Conservation (phyloP, 1,140 invertebrate genomes). For the Charaxes varanes region DNA sequence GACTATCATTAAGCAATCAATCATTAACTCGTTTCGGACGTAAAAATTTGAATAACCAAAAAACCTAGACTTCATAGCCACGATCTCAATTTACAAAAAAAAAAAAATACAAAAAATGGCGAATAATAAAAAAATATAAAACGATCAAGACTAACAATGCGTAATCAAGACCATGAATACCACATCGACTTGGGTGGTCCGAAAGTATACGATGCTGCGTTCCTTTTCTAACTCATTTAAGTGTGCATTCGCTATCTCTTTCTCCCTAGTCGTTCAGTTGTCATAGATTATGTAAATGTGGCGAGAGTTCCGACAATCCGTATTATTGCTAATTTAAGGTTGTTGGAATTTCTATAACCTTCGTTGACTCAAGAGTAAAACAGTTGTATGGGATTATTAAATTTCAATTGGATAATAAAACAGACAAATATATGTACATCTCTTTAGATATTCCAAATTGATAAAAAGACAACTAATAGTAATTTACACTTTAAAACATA, state of each 20-base stretch:
- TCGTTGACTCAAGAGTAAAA: constrained; percentile 4
- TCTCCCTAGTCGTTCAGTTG: neutral
- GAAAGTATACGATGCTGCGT: neutral
- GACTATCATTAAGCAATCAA: constrained; percentile 13
- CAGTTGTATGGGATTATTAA: constrained; percentile 2
- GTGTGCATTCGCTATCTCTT: neutral
- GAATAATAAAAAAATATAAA: constrained; percentile 11
- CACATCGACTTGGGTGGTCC: constrained; percentile 20
- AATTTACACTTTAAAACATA: no score
- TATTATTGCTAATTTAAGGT: constrained; percentile 17
- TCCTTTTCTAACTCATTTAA: constrained; percentile 2
- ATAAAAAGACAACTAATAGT: no score
- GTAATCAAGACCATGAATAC: constrained; percentile 19
- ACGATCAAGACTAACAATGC: constrained; percentile 19
- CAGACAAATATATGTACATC: neutral
- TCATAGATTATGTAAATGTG: constrained; percentile 16
- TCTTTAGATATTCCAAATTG: no score
- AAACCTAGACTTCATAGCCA: constrained; percentile 8
- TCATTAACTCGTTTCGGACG: constrained; percentile 2
- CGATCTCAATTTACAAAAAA: constrained; percentile 13
- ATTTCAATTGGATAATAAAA: constrained; percentile 1
- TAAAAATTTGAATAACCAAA: constrained; percentile 13
- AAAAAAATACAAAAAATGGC: constrained; percentile 12
- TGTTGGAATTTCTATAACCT: constrained; percentile 6
- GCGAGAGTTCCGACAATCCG: constrained; percentile 5